Conservation (phyloP, 2,888 invertebrate species). For the Stenichneumon culpator region DNA sequence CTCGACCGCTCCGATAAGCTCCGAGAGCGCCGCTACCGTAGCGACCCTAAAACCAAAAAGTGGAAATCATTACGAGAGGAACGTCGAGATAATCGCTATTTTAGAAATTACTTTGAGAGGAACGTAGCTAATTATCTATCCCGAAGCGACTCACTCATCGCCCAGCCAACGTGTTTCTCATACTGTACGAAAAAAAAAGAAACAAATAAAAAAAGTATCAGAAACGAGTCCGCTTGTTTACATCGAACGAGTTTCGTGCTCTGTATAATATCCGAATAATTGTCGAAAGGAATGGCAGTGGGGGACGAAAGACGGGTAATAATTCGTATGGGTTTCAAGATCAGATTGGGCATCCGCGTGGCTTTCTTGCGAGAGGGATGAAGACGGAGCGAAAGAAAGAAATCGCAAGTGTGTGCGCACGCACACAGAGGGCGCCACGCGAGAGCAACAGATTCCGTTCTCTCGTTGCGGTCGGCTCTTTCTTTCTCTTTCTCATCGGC, state of each 20-base stretch:
- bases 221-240: not conserved
- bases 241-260: not conserved
- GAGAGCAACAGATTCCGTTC: conserved; percentile 55
- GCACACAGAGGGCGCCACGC: not conserved
- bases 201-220: no score
- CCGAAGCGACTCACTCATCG: no score
- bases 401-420: not conserved
- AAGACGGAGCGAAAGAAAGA: not conserved
- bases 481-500: conserved; percentile 46
- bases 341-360: conserved; percentile 15
- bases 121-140: no score
- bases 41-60: not conserved
- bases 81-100: not conserved
- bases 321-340: conserved; percentile 29
- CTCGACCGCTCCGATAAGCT: not conserved
- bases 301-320: not conserved
- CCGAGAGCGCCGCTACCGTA: not conserved
- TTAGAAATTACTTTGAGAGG: no score
- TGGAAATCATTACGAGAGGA: not conserved
- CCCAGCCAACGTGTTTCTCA: no score
- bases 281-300: not conserved
- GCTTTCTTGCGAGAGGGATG: not conserved
- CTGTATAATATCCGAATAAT: not conserved
- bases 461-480: conserved; percentile 40
- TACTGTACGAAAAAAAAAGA: no score